These are phyloP conservation scores for Eupithecia pulchellata DNA, from an alignment of 2,888 invertebrate species.

Conservation along the genomic window DNA sequence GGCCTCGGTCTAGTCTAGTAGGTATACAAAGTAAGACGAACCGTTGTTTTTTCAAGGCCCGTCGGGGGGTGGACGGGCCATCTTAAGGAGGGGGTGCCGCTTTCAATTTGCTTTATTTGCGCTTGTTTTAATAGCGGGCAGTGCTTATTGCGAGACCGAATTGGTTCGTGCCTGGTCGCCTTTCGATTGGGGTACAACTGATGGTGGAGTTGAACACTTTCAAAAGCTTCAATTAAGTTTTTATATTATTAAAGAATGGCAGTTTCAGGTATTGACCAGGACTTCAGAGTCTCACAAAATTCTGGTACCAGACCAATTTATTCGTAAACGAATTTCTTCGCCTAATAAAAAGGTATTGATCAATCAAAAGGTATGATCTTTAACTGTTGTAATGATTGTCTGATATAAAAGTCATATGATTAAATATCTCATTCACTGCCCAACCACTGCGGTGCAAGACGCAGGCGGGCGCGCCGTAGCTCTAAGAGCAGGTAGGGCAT, in stretches of 20 bases:
- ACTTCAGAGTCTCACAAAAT: too few relatives aligned
- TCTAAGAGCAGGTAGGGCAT: too few relatives aligned
- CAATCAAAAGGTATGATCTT: too few relatives aligned
- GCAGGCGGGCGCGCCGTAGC: too few relatives aligned
- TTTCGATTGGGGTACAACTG: constrained; percentile 75
- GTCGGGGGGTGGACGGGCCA: constrained; percentile 58
- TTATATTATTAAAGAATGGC: too few relatives aligned
- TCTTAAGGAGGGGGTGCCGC: constrained; percentile 69
- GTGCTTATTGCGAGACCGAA: constrained; percentile 83
- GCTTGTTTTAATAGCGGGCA: constrained; percentile 84
- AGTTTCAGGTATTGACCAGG: too few relatives aligned
- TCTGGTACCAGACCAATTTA: too few relatives aligned
- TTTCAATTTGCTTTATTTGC: constrained; percentile 85
- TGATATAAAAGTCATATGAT: neutral
- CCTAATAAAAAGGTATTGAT: too few relatives aligned
- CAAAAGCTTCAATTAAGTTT: neutral
- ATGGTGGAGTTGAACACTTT: constrained; percentile 8
- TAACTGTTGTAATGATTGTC: neutral
- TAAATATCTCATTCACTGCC: too few relatives aligned
- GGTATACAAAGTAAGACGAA: constrained; percentile 60
- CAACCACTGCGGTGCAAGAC: too few relatives aligned
- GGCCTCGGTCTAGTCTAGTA: neutral
- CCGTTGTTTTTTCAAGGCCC: constrained; percentile 71
- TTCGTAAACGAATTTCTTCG: too few relatives aligned
- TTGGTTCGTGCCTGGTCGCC: constrained; percentile 82